Evolutionary conservation across 35 echinoderm and acorn worm genomes (phyloP), one percentile per base, ranked within the genome.

Genomic region (Diadema setosum): DNA sequence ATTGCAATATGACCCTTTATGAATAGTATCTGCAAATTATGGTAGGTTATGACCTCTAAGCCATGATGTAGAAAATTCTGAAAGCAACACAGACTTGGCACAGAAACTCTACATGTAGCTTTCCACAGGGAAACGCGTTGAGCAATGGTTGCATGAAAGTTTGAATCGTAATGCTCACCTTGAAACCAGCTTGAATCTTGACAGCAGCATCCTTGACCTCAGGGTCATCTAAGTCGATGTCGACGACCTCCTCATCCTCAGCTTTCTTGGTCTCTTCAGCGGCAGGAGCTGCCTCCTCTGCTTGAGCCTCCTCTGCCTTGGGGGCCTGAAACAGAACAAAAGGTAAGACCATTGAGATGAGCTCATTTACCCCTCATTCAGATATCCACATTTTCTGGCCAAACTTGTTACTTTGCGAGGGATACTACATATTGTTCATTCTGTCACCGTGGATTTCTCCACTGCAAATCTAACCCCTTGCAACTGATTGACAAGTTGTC

Each of bases 171-270:
- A n/a, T n/a, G n/a, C n/a, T n/a, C n/a, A 88, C 95, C 84, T 88
- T 93, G 42, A 97, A 97, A 31, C 78, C 81, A 59, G 89, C 95
- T 46, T 97, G 95, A 33, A 97, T 97, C 44, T 94, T 97, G 45
- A 67, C 56, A 1, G 95, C 95, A 46, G 95, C 95, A 58, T 97
- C 87, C 27, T 93, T 74, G 3, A 97, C 91, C 40, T 97, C 84
- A 48, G 95, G 95, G 44, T 97, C 95, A 65, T 84, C 75, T 20
- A 97, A 74, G 56, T 97, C 95, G 45, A 97, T 94, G 26, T 97
- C 95, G 31, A 97, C 75, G 31, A 97, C 75, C 64, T 97, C 91
- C 45, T 97, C 91, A 27, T 97, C 94, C 32, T 85, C 64, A 32
- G 74, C 41, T 20, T 83, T 70, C 86, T 88, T 81, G 15, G 46